Evolutionary conservation across 2,888 invertebrate species (phyloP).

Genomic region (Eumacrocentrus americanus): DNA sequence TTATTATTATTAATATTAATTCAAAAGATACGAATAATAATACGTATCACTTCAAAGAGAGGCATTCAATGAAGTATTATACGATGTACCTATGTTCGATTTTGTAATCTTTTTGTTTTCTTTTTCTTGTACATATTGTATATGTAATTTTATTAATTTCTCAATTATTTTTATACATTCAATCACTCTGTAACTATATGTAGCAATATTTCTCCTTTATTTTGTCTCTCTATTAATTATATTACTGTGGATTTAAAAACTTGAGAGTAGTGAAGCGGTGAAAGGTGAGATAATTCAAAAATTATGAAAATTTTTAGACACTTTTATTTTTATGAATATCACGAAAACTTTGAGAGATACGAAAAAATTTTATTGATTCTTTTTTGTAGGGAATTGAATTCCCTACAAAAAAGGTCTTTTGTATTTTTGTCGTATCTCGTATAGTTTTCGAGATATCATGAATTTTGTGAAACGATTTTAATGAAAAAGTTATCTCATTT

Average conservation of each 20-base stretch:
- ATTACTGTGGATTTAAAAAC: too few relatives aligned
- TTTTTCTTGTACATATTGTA: slow-evolving; percentile 43
- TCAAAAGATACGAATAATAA: background rate
- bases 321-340: too few relatives aligned
- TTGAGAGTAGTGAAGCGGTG: too few relatives aligned
- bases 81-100: slow-evolving; percentile 28
- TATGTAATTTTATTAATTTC: slow-evolving; percentile 27
- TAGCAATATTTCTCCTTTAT: too few relatives aligned
- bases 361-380: too few relatives aligned
- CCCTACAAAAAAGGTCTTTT: background rate
- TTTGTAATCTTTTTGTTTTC: slow-evolving; percentile 18
- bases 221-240: too few relatives aligned
- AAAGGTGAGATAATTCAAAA: too few relatives aligned
- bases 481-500: too few relatives aligned
- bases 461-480: background rate
- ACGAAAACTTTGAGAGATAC: too few relatives aligned
- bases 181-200: too few relatives aligned
- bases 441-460: background rate
- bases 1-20: slow-evolving; percentile 3
- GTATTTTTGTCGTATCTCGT: background rate
- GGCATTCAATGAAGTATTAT: slow-evolving; percentile 21
- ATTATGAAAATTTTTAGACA: too few relatives aligned
- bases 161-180: background rate
- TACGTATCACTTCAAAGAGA: slow-evolving; percentile 13
- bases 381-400: too few relatives aligned